Evolutionary conservation across 2,888 invertebrate species (phyloP), one percentile per base, ranked within the genome.

Genomic region (Drosophila aldrichi): DNA sequence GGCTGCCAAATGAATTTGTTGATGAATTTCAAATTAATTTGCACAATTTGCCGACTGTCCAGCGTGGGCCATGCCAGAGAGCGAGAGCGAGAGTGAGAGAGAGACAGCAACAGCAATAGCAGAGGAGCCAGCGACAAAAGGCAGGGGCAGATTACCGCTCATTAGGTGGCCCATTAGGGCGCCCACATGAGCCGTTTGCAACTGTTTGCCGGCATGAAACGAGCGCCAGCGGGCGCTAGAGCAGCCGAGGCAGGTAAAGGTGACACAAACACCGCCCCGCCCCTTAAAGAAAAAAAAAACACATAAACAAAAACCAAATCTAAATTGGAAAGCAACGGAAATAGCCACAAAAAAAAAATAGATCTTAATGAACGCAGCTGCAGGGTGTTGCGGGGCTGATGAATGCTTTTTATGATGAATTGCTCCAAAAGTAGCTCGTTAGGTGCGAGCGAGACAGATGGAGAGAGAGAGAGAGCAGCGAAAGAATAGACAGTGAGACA

Each of bases 11-110:
- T 65, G 67, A 82, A 82, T 71, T 70, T 70, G 69, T 69, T 88
- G 88, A 84, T 84, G 81, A 69, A 88, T 84, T 74, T 82, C 75
- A 74, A 78, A 82, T 88, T 82, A 86, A 84, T 88, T 80, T 80
- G 68, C 55, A 55, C 76, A 74, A 84, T 83, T 83, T 88, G 70
- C 75, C 70, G 60, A 60, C 59, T 75, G 80, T 75, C 76, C 77
- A 70, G 46, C n/a, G 46, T 36, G 36, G 44, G 46, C 29, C 20
- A 43, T 36, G 25, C 25, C 25, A 6, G 3, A 25, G 25, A 25
- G 25, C 25, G 25, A 29, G 51, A 43, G 20, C 20, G 43, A 43
- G 25, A 29, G 51, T 29, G 25, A 20, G 51, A 43, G 18, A 5
- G 22, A 0, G 36, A 18, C 36, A 8, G 65, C 20, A 14, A 2